Evolutionary conservation across 2,113 vertebrate genomes (phyloP), one percentile per base, ranked within the genome.

Genomic region (Tiliqua scincoides): DNA sequence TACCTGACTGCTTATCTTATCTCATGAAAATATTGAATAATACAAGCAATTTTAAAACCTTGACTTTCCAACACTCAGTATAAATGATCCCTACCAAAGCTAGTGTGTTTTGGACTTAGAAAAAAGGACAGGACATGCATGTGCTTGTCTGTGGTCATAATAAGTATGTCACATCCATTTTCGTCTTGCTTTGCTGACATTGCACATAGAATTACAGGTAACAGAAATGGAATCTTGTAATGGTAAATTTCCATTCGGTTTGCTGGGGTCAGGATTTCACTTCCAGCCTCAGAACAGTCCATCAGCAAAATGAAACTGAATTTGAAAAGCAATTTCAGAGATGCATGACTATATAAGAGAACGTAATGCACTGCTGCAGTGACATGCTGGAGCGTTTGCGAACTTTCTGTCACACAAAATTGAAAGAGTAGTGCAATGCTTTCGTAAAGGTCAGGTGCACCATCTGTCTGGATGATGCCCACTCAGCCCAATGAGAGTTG

Each of bases 301-400:
- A 72, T 63, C 57, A 79, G 84, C 77, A 86, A 57, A 85, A 72
- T 63, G 70, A 52, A 79, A 81, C 78, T 65, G 70, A 65, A 86
- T 86, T 80, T 80, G n/a, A 81, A 86, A 86, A 73, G 77, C 85
- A 63, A 63, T 86, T 80, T 86, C 40, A 52, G 57, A 86, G 57
- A 81, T 54, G 17, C 43, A 63, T n/a, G 25, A 63, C 68, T 48
- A 71, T 65, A n/a, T 21, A 81, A 86, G 68, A 62, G 57, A 17
- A 80, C 37, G 48, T 72, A 72, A 65, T 74, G 78, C 40, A 30
- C 57, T 23, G 65, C 70, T 52, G 17, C 32, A 54, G 68, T 74
- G 70, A 81, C 85, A 81, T 23, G 35, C 18, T 52, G 32, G 52
- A 59, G 25, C 25, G 61, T 63, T 72, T 79, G 77, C 67, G 79